Conservation (phyloP, 2,888 invertebrate species). For the Amiota communis region DNA sequence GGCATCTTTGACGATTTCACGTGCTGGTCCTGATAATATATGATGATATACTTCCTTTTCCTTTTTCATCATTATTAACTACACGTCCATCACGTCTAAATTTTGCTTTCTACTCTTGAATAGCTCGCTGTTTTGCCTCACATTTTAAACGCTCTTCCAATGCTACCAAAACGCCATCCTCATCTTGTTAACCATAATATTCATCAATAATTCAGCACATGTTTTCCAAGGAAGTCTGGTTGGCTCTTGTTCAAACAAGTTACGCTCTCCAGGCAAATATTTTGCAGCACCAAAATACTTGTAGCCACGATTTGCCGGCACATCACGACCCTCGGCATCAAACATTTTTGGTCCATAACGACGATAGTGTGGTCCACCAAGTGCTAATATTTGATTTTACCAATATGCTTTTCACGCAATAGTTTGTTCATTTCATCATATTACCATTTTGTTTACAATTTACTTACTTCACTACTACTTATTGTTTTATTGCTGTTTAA, state of each 20-base stretch:
- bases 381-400: conserved; percentile 95
- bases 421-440: conserved; percentile 99
- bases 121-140: conserved; percentile 76
- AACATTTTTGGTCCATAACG: conserved; percentile 94
- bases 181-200: conserved; percentile 98
- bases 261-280: conserved; percentile 97
- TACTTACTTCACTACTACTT: conserved; percentile 30
- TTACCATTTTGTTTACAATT: conserved; percentile 56
- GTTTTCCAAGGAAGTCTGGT: conserved; percentile 92
- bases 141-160: conserved; percentile 88
- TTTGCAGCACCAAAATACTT: conserved; percentile 99
- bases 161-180: conserved; percentile 95
- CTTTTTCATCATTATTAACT: conserved; percentile 79
- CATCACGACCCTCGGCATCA: conserved; percentile 95
- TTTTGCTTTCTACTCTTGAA: conserved; percentile 82
- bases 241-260: conserved; percentile 96
- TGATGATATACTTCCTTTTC: conserved; percentile 75
- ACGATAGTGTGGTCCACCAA: conserved; percentile 96
- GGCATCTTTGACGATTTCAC: conserved; percentile 60
- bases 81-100: conserved; percentile 79
- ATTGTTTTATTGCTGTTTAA: no score
- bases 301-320: conserved; percentile 97
- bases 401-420: conserved; percentile 95
- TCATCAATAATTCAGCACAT: conserved; percentile 96
- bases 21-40: conserved; percentile 68